A percentile compares a stretch with the other conserved stretches of the same genome.
Conservation (phyloP, 2,113 vertebrate species). For the Pterophyllum scalare region DNA sequence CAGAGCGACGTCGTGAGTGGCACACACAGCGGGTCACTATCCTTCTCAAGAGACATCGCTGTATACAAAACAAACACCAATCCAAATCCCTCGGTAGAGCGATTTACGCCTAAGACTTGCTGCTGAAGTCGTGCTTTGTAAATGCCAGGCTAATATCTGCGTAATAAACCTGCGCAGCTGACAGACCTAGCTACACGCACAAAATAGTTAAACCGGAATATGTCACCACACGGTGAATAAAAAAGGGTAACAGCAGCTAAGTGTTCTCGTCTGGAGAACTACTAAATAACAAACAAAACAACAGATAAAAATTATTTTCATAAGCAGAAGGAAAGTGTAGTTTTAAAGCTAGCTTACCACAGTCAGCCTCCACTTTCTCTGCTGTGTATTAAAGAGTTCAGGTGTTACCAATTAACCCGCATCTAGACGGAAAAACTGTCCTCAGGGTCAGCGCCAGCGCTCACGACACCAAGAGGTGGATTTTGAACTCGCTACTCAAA, state of each 20-base stretch:
- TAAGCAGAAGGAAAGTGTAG: neutral
- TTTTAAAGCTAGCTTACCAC: neutral
- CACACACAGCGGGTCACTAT: neutral
- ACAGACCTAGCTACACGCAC: neutral
- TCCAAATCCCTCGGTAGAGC: neutral
- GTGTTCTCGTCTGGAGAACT: neutral
- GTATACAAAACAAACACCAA: neutral
- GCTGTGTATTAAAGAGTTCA: neutral
- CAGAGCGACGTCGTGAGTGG: constrained; percentile 11
- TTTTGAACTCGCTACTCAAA: neutral
- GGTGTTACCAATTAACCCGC: neutral
- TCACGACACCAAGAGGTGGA: neutral
- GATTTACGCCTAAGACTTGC: constrained; percentile 10
- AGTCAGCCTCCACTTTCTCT: neutral
- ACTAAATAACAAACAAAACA: neutral
- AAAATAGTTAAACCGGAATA: neutral
- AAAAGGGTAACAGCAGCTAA: neutral
- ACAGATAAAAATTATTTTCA: neutral
- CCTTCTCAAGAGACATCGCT: neutral
- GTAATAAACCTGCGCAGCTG: constrained; percentile 18
- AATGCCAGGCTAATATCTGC: neutral
- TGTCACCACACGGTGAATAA: neutral
- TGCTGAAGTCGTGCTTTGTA: neutral
- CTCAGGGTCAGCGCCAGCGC: neutral
- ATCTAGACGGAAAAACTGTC: no score